phyloP scores from a whole-genome alignment of 2,888 invertebrate genomes.

The Copidosoma aretas region DNA sequence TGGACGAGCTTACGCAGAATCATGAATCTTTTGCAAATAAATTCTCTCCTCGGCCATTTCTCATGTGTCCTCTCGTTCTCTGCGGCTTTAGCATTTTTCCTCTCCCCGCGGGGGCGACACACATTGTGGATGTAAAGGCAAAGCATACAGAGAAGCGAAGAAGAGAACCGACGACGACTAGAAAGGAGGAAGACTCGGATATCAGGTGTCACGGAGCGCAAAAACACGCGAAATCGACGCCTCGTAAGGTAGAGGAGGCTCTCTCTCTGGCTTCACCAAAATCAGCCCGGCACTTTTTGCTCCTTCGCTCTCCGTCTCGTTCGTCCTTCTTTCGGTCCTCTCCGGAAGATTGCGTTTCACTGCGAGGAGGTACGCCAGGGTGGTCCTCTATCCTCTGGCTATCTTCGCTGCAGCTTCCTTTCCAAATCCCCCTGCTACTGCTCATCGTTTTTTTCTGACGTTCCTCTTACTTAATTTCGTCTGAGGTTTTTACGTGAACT shows the following conservation, averaged over 20 bases:
- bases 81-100: slow-evolving; percentile 7
- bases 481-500: neutral
- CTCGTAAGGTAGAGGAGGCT: slow-evolving; percentile 27
- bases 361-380: slow-evolving; percentile 10
- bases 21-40: slow-evolving; percentile 37
- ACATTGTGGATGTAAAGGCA: too few species aligned
- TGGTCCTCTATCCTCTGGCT: slow-evolving; percentile 32
- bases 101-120: neutral
- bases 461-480: neutral
- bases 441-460: neutral
- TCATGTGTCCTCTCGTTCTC: slow-evolving; percentile 20
- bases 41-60: slow-evolving; percentile 17
- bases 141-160: neutral
- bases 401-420: slow-evolving; percentile 3
- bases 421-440: neutral
- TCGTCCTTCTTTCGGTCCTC: neutral
- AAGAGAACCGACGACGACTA: neutral
- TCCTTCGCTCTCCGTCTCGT: slow-evolving; percentile 1
- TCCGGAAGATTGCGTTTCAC: slow-evolving; percentile 29
- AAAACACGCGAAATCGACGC: slow-evolving; percentile 37
- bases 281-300: slow-evolving; percentile 20
- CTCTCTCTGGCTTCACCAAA: slow-evolving; percentile 7
- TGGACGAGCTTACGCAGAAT: slow-evolving; percentile 34
- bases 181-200: slow-evolving; percentile 10
- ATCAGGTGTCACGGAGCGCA: slow-evolving; percentile 34